Evolutionary conservation across 2,113 vertebrate genomes (phyloP).

Genomic region (Hippocampus abdominalis): DNA sequence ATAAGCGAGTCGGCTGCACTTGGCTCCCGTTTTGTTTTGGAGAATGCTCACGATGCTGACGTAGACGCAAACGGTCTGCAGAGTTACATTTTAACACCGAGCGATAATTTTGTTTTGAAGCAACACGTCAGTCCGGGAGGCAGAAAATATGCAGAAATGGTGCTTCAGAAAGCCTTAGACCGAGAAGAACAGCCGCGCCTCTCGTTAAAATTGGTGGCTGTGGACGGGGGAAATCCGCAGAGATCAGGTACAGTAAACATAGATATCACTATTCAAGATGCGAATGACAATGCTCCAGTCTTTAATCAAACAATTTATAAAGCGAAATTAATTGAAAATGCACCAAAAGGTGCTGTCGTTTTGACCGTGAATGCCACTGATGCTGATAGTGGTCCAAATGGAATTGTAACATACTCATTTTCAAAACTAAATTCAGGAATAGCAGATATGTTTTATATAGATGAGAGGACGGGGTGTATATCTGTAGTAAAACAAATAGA

Average conservation of each 20-base stretch:
- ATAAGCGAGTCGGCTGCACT: slow-evolving; percentile 43
- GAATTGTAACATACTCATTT: slow-evolving; percentile 59
- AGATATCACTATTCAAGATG: slow-evolving; percentile 43
- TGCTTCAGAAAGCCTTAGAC: slow-evolving; percentile 57
- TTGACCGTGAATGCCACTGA: slow-evolving; percentile 52
- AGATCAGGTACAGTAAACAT: slow-evolving; percentile 59
- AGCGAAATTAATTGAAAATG: slow-evolving; percentile 36
- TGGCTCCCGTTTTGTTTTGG: slow-evolving; percentile 37
- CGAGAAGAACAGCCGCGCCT: slow-evolving; percentile 53
- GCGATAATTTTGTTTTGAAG: slow-evolving; percentile 50
- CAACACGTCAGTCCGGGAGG: slow-evolving; percentile 41
- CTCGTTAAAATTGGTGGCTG: slow-evolving; percentile 45
- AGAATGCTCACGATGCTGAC: slow-evolving; percentile 49
- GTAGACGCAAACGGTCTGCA: slow-evolving; percentile 13
- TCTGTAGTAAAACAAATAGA: slow-evolving; percentile 47
- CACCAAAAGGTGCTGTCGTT: neutral
- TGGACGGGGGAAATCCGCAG: slow-evolving; percentile 57
- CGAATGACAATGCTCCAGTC: slow-evolving; percentile 35
- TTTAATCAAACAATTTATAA: slow-evolving; percentile 52
- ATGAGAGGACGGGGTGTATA: slow-evolving; percentile 28
- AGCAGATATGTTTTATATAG: slow-evolving; percentile 33
- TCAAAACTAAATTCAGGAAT: slow-evolving; percentile 27
- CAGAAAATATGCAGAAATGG: slow-evolving; percentile 35
- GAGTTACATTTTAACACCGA: slow-evolving; percentile 41
- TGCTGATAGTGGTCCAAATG: slow-evolving; percentile 50